Evolutionary conservation across 2,888 invertebrate genomes (phyloP), one percentile per base, ranked within the genome.

Genomic region (Rambutsinella grinnellia): DNA sequence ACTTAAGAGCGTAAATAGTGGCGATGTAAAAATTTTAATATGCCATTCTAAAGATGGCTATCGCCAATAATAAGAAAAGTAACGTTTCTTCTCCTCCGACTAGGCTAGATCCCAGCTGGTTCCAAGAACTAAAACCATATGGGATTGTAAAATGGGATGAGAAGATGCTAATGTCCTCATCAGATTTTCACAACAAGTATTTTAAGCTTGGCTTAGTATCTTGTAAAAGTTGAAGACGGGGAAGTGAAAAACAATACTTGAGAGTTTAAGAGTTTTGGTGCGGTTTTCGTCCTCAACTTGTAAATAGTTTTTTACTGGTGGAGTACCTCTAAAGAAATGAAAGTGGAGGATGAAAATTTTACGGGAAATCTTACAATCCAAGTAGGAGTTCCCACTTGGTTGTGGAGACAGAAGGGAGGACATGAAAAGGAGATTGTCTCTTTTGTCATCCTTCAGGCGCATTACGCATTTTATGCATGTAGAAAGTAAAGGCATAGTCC

Each of bases 121-220:
- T 21, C 8, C n/a, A n/a, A n/a, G n/a, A n/a, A n/a, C 5, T 21
- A 51, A n/a, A 36, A 13, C 21, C 19, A 10, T 51, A 19, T 51
- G 17, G 51, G 19, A 51, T 51, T 10, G 51, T 51, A 10, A 17
- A 13, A 19, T 10, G 51, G 21, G 10, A 19, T 51, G 51, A 8
- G 8, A 27, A 63, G 27, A 53, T 53, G 63, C 5, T 21, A 63
- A 53, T 36, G 19, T 53, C 15, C 53, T 63, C 63, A 63, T 63
- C 53, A 63, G 63, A 63, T 63, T 54, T 63, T 17, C 28, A 28
- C 13, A 63, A 28, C 6, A 36, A 36, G 13, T 36, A 13, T 36
- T 36, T 36, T 13, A 5, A 36, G 36, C 36, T 36, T 36, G n/a
- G n/a, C n/a, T n/a, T n/a, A n/a, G n/a, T n/a, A n/a, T n/a, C n/a